Conservation (phyloP, 2,113 vertebrate species). For the Pygoscelis adeliae region DNA sequence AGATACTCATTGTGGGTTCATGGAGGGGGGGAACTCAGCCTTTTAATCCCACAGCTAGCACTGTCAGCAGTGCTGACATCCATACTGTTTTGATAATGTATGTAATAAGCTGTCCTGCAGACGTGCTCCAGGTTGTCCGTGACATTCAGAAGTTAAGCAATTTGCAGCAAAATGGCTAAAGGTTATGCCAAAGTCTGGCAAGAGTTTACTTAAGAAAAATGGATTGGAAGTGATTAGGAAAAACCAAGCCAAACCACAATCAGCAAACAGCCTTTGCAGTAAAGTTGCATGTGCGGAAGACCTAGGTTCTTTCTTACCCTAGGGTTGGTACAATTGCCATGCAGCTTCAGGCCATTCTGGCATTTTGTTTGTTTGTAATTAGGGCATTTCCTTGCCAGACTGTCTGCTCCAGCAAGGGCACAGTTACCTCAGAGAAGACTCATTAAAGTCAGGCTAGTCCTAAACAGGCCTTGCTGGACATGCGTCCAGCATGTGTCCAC, state of each 20-base stretch:
- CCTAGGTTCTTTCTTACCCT: neutral
- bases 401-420: neutral
- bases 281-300: neutral
- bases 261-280: neutral
- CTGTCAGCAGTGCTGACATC: neutral
- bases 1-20: neutral
- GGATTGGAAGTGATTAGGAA: neutral
- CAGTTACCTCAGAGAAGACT: neutral
- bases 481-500: neutral
- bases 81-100: neutral
- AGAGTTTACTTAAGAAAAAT: neutral
- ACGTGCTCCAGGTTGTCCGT: neutral
- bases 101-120: neutral
- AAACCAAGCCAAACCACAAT: neutral
- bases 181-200: neutral
- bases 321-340: neutral
- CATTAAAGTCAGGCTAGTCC: neutral
- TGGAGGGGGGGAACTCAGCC: neutral
- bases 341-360: neutral
- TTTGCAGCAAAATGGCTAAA: neutral
- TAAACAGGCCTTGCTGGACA: rapidly evolving
- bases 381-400: neutral
- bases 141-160: neutral
- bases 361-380: neutral
- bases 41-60: neutral